phyloP scores from a whole-genome alignment of 2,113 vertebrate genomes.

The Nyctibius bracteatus region DNA sequence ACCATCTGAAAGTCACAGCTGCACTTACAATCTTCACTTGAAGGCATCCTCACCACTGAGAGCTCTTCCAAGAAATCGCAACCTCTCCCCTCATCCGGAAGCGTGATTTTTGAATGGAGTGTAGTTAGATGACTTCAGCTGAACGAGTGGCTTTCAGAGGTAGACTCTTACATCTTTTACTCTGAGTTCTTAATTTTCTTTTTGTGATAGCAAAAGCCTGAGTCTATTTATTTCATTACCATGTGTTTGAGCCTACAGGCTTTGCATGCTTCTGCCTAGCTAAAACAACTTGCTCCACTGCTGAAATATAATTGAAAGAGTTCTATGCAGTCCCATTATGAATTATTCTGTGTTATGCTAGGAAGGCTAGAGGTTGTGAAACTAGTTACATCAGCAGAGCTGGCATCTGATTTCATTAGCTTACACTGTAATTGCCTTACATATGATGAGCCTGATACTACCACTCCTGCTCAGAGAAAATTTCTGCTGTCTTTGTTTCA shows the following conservation, averaged over 20 bases:
- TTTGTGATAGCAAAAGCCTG: constrained; percentile 36
- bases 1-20: not conserved
- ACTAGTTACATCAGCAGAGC: constrained; percentile 58
- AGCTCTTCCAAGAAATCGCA: not conserved
- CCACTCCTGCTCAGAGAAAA: not conserved
- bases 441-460: not conserved
- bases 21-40: not conserved
- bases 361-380: constrained; percentile 58
- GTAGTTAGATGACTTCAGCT: not conserved
- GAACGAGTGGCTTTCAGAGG: not conserved
- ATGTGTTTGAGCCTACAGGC: constrained; percentile 35
- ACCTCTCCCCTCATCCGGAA: not conserved
- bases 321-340: constrained; percentile 62
- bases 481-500: not conserved
- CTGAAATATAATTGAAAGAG: constrained; percentile 70
- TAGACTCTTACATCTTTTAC: not conserved
- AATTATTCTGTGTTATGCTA: constrained; percentile 68
- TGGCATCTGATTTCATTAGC: constrained; percentile 59
- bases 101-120: constrained; percentile 4
- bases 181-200: constrained; percentile 31
- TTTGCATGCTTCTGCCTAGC: constrained; percentile 43
- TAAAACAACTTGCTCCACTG: constrained; percentile 51
- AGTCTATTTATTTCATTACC: constrained; percentile 51
- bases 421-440: constrained; percentile 47
- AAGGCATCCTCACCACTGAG: not conserved